Conservation (phyloP, 2,797 vertebrate genomes). For the Euphonia xanthogaster region DNA sequence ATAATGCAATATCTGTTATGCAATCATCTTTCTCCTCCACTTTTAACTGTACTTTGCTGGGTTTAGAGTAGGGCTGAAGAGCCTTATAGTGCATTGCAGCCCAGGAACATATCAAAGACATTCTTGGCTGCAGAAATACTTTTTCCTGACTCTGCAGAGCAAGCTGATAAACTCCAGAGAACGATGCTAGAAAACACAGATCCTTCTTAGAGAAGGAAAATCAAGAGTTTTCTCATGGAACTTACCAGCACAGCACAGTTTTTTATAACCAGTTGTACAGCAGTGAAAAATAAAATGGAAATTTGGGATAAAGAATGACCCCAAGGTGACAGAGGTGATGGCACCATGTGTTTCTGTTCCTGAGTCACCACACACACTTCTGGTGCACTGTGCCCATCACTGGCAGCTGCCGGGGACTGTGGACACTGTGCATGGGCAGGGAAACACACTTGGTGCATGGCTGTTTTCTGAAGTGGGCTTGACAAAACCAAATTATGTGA, state of each 20-base stretch:
- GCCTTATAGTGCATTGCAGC: not conserved
- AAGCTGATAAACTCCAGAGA: not conserved
- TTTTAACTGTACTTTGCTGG: not conserved
- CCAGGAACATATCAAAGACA: not conserved
- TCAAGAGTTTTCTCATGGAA: not conserved
- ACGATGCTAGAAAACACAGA: not conserved
- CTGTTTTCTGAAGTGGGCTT: not conserved
- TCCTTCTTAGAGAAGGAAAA: not conserved
- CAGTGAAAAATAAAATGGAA: not conserved
- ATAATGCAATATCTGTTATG: not conserved
- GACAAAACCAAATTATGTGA: not conserved
- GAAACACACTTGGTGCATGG: not conserved
- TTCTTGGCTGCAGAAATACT: not conserved
- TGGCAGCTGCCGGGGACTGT: not conserved
- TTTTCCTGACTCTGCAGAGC: not conserved
- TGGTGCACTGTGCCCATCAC: not conserved
- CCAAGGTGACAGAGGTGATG: not conserved
- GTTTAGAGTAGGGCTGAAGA: not conserved
- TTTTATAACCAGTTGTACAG: not conserved
- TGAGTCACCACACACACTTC: not conserved
- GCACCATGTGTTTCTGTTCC: not conserved
- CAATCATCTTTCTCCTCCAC: not conserved
- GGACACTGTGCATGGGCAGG: not conserved
- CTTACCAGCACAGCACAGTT: not conserved
- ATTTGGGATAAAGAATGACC: not conserved